phyloP scores from a whole-genome alignment of 92 coral and sea anemone species.

The Epizoanthus stellaris region DNA sequence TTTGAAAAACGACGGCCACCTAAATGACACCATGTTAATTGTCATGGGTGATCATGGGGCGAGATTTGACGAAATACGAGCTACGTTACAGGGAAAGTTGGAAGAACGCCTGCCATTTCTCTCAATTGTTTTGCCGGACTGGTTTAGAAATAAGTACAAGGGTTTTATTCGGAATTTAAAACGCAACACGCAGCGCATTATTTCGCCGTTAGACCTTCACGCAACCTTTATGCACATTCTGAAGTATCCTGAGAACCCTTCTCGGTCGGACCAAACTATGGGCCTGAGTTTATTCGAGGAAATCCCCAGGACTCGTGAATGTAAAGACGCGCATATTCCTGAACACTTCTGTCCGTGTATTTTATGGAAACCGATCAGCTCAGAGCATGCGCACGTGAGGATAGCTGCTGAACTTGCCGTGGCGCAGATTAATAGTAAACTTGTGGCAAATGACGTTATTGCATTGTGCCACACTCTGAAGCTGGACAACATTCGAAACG shows the following conservation, averaged over 20 bases:
- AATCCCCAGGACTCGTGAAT: conserved; percentile 52
- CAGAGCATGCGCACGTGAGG: conserved; percentile 60
- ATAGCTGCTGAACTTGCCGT: conserved; percentile 62
- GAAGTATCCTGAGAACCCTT: conserved; percentile 55
- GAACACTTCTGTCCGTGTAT: conserved; percentile 76
- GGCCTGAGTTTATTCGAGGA: conserved; percentile 57
- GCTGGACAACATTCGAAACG: conserved; percentile 53
- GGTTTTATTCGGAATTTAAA: conserved; percentile 32
- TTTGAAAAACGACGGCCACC: conserved; percentile 51
- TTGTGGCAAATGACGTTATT: conserved; percentile 10
- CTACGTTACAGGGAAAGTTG: conserved; percentile 61
- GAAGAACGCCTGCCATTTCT: conserved; percentile 69
- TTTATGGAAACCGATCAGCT: conserved; percentile 43
- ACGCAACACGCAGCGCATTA: conserved; percentile 57
- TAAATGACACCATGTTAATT: conserved; percentile 61
- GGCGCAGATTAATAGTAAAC: conserved; percentile 46
- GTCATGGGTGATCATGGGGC: conserved; percentile 76
- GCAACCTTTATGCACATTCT: conserved; percentile 71
- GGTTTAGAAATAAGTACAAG: conserved; percentile 57
- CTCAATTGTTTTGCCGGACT: conserved; percentile 61
- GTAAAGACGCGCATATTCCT: conserved; percentile 62
- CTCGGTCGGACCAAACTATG: conserved; percentile 52
- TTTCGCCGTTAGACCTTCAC: conserved; percentile 67
- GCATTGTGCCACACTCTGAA: conserved; percentile 31
- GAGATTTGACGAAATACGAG: conserved; percentile 55